phyloP scores from a whole-genome alignment of 2,113 vertebrate species.

The Hippocampus comes region DNA sequence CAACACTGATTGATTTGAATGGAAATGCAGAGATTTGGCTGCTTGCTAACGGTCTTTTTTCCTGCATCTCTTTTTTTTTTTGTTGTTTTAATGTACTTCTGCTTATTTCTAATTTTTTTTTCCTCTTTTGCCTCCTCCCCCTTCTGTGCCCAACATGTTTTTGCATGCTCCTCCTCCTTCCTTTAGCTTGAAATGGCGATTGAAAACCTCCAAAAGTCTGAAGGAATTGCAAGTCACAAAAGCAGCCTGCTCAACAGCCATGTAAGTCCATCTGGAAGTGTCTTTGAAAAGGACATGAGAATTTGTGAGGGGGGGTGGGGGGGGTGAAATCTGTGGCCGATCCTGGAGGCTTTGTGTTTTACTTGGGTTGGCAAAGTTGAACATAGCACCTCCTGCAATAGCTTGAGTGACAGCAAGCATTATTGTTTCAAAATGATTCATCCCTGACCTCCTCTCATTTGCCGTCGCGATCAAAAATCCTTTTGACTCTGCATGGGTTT shows the following conservation, averaged over 20 bases:
- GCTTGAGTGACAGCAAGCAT: slow-evolving; percentile 32
- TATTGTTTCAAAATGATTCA: slow-evolving; percentile 9
- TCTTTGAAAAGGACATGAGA: slow-evolving; percentile 50
- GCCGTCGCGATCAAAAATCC: slow-evolving; percentile 26
- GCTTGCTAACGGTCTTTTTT: slow-evolving; percentile 87
- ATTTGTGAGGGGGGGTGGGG: slow-evolving; percentile 1
- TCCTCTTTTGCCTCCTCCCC: slow-evolving; percentile 49
- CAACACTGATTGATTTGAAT: slow-evolving; percentile 73
- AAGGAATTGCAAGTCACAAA: slow-evolving; percentile 98
- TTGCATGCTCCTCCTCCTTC: slow-evolving; percentile 74
- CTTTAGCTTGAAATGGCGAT: slow-evolving; percentile 99
- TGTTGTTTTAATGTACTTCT: slow-evolving; percentile 42
- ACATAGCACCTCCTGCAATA: slow-evolving; percentile 30
- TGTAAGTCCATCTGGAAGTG: slow-evolving; percentile 86
- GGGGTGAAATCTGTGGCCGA: slow-evolving; percentile 31
- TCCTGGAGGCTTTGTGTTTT: slow-evolving; percentile 41
- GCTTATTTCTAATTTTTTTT: slow-evolving; percentile 56
- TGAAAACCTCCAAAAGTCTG: slow-evolving; percentile 99
- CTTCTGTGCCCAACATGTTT: slow-evolving; percentile 70
- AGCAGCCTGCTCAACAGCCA: slow-evolving; percentile 99
- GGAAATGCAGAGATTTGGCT: slow-evolving; percentile 78
- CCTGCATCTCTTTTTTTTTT: slow-evolving; percentile 68
- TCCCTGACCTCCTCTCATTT: slow-evolving; percentile 33
- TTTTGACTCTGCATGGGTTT: slow-evolving; percentile 25
- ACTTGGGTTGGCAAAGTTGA: slow-evolving; percentile 22